A percentile compares a stretch with the other conserved stretches of the same genome.
Conservation (phyloP, 2,888 invertebrate genomes). For the Folsomia manolachei region DNA sequence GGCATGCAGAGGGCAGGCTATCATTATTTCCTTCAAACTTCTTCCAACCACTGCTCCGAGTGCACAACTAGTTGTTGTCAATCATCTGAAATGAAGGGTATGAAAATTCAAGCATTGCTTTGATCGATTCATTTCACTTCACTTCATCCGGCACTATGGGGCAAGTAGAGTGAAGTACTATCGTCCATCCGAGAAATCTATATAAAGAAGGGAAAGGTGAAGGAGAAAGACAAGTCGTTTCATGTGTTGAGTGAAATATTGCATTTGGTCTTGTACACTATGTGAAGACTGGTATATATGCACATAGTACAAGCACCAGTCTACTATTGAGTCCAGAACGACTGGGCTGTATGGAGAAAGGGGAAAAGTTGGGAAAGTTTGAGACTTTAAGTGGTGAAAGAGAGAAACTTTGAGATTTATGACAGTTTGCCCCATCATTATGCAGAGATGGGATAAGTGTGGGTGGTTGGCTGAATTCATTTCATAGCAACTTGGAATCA, state of each 20-base stretch:
- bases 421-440: not conserved
- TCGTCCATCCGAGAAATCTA: too few species aligned
- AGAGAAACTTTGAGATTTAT: not conserved
- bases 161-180: too few species aligned
- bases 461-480: not conserved
- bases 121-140: not conserved
- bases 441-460: not conserved
- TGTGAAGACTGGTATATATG: not conserved
- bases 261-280: too few species aligned
- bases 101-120: not conserved
- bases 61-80: not conserved
- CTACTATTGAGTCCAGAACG: too few species aligned
- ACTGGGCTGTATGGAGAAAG: not conserved
- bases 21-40: slow-evolving; percentile 28
- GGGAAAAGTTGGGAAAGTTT: not conserved
- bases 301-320: too few species aligned
- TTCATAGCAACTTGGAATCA: too few species aligned
- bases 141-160: not conserved
- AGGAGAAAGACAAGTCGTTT: not conserved
- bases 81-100: not conserved
- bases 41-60: not conserved
- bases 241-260: not conserved
- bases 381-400: not conserved
- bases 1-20: slow-evolving; percentile 21
- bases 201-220: too few species aligned